Conservation (phyloP, 2,797 vertebrate species). For the Helostoma temminkii region DNA sequence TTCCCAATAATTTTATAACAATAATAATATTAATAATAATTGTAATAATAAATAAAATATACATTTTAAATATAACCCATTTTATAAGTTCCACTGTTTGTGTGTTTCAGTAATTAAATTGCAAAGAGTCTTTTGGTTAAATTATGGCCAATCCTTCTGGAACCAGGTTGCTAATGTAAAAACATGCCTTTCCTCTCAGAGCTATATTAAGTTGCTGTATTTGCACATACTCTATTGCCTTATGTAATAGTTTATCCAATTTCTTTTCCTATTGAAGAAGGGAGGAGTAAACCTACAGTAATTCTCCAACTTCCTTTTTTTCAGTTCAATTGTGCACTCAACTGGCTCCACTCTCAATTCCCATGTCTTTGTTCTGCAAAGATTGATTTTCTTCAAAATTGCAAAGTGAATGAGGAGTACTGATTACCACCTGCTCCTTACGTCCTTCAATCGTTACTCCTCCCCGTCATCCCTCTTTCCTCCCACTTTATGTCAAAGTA, state of each 20-base stretch:
- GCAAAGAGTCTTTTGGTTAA: not conserved
- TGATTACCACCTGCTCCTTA: slow-evolving; percentile 38
- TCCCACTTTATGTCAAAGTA: slow-evolving; percentile 49
- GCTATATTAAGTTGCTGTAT: not conserved
- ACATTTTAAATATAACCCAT: no score
- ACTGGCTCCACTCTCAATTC: slow-evolving; percentile 16
- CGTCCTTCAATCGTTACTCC: slow-evolving; percentile 15
- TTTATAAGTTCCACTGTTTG: not conserved
- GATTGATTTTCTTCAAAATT: slow-evolving; percentile 64
- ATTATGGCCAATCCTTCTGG: not conserved
- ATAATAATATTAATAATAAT: not conserved
- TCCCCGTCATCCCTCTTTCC: slow-evolving; percentile 39
- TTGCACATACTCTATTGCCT: slow-evolving; percentile 14
- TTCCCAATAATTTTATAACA: no score
- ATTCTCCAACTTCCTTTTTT: slow-evolving; percentile 2
- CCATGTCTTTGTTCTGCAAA: slow-evolving; percentile 38
- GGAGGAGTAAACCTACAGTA: slow-evolving; percentile 11
- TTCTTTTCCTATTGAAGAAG: slow-evolving; percentile 26
- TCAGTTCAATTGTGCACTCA: slow-evolving; percentile 17
- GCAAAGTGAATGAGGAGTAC: slow-evolving; percentile 32
- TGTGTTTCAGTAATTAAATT: not conserved
- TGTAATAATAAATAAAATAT: no score
- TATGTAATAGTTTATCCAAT: slow-evolving; percentile 3
- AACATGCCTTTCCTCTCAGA: not conserved
- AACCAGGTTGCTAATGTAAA: not conserved